Conservation (phyloP, 2,797 vertebrate genomes). For the Hirundo rustica region DNA sequence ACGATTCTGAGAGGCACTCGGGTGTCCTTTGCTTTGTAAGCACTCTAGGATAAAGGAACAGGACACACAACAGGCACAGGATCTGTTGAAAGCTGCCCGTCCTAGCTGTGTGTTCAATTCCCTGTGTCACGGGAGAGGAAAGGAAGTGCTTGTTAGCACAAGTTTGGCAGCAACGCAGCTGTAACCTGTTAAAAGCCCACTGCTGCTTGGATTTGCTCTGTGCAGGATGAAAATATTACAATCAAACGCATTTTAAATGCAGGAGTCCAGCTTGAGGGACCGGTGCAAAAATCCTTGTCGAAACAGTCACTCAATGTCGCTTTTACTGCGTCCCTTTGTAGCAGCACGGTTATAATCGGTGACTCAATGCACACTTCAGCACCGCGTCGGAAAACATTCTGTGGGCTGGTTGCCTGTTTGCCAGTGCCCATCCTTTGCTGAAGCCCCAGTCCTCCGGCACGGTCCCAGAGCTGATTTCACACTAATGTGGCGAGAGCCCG, state of each 20-base stretch:
- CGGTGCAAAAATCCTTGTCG: neutral
- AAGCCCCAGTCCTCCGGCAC: neutral
- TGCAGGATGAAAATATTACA: neutral
- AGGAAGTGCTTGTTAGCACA: neutral
- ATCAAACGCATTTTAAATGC: neutral
- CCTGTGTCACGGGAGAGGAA: neutral
- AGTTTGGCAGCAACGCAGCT: neutral
- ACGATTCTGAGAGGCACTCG: neutral
- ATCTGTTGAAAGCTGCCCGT: neutral
- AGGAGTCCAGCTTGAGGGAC: neutral
- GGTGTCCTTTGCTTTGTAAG: neutral
- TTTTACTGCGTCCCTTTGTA: neutral
- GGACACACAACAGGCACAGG: neutral
- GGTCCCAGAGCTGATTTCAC: neutral
- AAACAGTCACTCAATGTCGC: neutral
- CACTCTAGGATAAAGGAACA: neutral
- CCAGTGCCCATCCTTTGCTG: neutral
- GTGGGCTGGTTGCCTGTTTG: neutral
- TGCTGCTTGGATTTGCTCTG: neutral
- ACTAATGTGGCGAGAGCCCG: conserved; percentile 51
- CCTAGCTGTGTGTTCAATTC: neutral
- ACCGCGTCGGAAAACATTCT: neutral
- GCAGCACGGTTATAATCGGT: neutral
- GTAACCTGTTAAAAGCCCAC: neutral
- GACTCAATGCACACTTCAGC: neutral